phyloP scores from a whole-genome alignment of 2,113 vertebrate genomes.

The Cyprinus carpio region DNA sequence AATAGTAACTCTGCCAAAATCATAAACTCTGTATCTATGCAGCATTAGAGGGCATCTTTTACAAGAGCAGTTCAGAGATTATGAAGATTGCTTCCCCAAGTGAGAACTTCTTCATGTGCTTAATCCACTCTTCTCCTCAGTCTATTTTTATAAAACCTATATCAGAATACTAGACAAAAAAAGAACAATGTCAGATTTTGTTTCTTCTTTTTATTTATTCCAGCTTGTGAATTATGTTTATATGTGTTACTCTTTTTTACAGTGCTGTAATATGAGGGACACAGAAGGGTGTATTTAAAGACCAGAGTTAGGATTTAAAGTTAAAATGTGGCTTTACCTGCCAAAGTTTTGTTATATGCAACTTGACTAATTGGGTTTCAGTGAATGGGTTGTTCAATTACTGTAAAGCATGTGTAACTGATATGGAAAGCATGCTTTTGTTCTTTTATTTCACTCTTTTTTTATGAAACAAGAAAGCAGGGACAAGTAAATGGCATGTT shows the following conservation, averaged over 20 bases:
- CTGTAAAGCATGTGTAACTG: slow-evolving; percentile 69
- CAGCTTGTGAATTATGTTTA: slow-evolving; percentile 66
- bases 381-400: slow-evolving; percentile 40
- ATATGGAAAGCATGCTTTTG: slow-evolving; percentile 74
- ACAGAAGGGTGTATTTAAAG: slow-evolving; percentile 50
- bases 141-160: slow-evolving; percentile 62
- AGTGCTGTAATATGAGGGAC: slow-evolving; percentile 67
- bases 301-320: slow-evolving; percentile 58
- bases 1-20: not conserved
- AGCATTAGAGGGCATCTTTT: slow-evolving; percentile 19
- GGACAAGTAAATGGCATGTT: slow-evolving; percentile 2
- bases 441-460: slow-evolving; percentile 56
- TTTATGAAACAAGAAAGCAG: slow-evolving; percentile 1
- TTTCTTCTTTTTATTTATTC: slow-evolving; percentile 55
- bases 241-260: slow-evolving; percentile 72
- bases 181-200: slow-evolving; percentile 44
- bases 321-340: slow-evolving; percentile 65
- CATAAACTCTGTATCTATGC: slow-evolving; percentile 17
- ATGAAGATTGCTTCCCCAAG: slow-evolving; percentile 41
- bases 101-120: slow-evolving; percentile 44
- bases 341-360: slow-evolving; percentile 74
- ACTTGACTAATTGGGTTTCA: slow-evolving; percentile 60
- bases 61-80: slow-evolving; percentile 12
- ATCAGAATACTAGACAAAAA: slow-evolving; percentile 58
- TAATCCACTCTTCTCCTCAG: slow-evolving; percentile 64